A percentile compares a stretch with the other conserved stretches of the same genome.
Conservation (phyloP, 2,888 invertebrate genomes). For the Eumacrocentrus americanus region DNA sequence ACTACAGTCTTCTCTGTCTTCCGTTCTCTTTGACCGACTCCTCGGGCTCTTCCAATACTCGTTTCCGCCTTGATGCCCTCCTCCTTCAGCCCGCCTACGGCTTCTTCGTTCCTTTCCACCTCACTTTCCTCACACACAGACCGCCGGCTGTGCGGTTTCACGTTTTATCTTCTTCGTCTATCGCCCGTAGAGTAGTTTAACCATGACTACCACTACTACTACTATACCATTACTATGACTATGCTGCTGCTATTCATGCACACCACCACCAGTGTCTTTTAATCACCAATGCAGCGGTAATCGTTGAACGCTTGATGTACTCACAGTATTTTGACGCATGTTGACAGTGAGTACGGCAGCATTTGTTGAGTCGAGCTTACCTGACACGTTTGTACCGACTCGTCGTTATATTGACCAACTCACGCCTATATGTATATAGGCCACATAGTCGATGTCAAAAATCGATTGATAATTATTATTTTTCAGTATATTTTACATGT, state of each 20-base stretch:
- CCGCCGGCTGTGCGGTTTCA: conserved; percentile 18
- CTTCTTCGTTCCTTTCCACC: conserved; percentile 1
- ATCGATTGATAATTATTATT: too few species aligned
- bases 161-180: conserved; percentile 15
- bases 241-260: not conserved
- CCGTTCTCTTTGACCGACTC: conserved; percentile 12
- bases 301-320: too few species aligned
- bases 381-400: conserved; percentile 4
- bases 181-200: not conserved
- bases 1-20: not conserved
- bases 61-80: too few species aligned
- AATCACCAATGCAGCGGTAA: not conserved
- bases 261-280: not conserved
- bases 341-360: not conserved
- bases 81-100: conserved; percentile 13
- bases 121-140: not conserved
- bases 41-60: not conserved
- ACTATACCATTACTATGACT: too few species aligned
- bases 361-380: conserved; percentile 6
- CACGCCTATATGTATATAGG: not conserved
- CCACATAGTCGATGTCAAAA: too few species aligned
- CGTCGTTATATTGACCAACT: conserved; percentile 16
- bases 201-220: too few species aligned
- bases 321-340: too few species aligned
- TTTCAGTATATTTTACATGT: too few species aligned